Conservation (phyloP, 1,140 invertebrate genomes). For the Coelopa frigida region DNA sequence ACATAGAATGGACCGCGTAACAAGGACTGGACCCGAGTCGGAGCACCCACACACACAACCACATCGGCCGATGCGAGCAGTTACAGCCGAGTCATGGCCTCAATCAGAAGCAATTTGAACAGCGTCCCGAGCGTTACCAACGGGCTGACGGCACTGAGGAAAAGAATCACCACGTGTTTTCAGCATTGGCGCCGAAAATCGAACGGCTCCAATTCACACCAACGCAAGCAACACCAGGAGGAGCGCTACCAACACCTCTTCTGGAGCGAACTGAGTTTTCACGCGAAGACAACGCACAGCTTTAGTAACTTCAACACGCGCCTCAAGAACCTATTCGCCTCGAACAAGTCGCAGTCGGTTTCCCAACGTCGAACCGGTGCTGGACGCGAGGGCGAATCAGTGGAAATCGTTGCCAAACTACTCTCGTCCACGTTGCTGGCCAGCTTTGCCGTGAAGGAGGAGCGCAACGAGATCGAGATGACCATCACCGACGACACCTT, state of each 20-base stretch:
- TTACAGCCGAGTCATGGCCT: no score
- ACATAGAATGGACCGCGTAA: no score
- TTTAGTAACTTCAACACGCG: constrained; percentile 1
- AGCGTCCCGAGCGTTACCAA: constrained; percentile 33
- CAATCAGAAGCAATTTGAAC: constrained; percentile 35
- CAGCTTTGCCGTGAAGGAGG: not conserved
- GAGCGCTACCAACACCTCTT: constrained; percentile 3
- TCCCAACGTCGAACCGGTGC: not conserved
- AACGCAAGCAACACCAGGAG: not conserved
- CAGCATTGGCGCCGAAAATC: constrained; percentile 23
- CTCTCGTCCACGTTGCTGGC: constrained; percentile 31
- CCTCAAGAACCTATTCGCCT: not conserved
- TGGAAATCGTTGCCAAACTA: constrained; percentile 25
- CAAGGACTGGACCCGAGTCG: no score
- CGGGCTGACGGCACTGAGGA: constrained; percentile 23
- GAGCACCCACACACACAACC: no score
- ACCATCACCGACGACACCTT: constrained; percentile 31
- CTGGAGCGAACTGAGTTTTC: not conserved
- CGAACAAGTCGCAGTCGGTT: not conserved
- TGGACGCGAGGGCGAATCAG: constrained; percentile 1
- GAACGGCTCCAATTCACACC: not conserved
- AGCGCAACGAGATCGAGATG: constrained; percentile 17
- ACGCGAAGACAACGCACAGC: constrained; percentile 1
- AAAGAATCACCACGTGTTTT: constrained; percentile 38
- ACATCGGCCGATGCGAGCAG: no score